Evolutionary conservation across 2,113 vertebrate species (phyloP).

Genomic region (Centropus unirufus): DNA sequence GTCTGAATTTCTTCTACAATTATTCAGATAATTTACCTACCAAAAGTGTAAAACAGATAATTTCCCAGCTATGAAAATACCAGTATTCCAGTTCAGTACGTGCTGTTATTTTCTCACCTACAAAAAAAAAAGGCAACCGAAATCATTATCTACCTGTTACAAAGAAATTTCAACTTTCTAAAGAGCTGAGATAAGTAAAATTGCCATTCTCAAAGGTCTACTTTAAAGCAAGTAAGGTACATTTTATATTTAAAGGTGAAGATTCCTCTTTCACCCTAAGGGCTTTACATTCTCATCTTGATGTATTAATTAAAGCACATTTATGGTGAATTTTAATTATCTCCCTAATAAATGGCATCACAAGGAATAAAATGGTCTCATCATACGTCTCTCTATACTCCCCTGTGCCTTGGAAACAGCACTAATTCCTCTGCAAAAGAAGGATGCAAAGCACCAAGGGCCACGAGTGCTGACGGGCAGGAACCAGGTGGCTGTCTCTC

Average conservation of each 20-base stretch:
- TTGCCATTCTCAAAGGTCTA: slow-evolving; percentile 33
- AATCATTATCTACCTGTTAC: slow-evolving; percentile 48
- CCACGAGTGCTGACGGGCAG: neutral
- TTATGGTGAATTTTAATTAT: slow-evolving; percentile 64
- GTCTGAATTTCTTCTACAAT: slow-evolving; percentile 9
- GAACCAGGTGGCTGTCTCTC: slow-evolving; percentile 9
- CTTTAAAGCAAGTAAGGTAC: slow-evolving; percentile 45
- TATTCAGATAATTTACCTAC: slow-evolving; percentile 47
- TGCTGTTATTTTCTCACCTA: slow-evolving; percentile 24
- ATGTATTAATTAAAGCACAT: slow-evolving; percentile 67
- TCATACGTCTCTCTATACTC: slow-evolving; percentile 9
- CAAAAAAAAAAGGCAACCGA: neutral
- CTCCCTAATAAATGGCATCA: slow-evolving; percentile 60
- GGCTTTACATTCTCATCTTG: slow-evolving; percentile 57
- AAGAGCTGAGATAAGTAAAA: slow-evolving; percentile 66
- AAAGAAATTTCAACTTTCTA: slow-evolving; percentile 47
- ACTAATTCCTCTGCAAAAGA: neutral
- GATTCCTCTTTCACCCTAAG: slow-evolving; percentile 43
- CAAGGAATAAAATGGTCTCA: slow-evolving; percentile 54
- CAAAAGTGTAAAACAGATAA: neutral
- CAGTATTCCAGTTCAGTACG: neutral
- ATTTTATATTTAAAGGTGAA: slow-evolving; percentile 60
- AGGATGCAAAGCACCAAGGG: neutral
- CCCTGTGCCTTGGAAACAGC: neutral
- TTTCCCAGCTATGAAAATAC: slow-evolving; percentile 46